Conservation (phyloP, 2,797 vertebrate genomes). For the Hippopotamyrus pictus region DNA sequence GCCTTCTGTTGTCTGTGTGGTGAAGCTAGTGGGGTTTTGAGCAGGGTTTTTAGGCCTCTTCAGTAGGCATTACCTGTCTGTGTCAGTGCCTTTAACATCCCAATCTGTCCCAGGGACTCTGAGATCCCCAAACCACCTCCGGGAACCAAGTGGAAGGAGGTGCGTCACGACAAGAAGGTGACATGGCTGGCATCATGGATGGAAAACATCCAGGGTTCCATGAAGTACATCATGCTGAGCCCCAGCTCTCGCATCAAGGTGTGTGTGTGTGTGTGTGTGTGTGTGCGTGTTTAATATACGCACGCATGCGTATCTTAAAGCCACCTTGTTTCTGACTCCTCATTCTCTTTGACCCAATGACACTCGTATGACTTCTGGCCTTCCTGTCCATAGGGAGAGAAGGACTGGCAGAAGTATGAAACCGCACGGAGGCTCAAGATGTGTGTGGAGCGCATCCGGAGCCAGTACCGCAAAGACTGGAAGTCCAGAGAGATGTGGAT, state of each 20-base stretch:
- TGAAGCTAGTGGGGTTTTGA: too few relatives aligned
- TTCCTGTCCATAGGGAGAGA: too few relatives aligned
- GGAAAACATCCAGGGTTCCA: slow-evolving; percentile 94
- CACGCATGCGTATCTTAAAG: too few relatives aligned
- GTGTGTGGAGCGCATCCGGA: slow-evolving; percentile 83
- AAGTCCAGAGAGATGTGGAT: slow-evolving; percentile 98
- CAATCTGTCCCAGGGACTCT: slow-evolving; percentile 69
- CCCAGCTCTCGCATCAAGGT: slow-evolving; percentile 98
- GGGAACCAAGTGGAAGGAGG: slow-evolving; percentile 93
- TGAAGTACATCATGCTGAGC: slow-evolving; percentile 53
- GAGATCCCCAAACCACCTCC: slow-evolving; percentile 80
- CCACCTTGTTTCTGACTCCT: too few relatives aligned
- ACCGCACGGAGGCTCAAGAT: slow-evolving; percentile 86
- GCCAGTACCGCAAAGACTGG: slow-evolving; percentile 91
- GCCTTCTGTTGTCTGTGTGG: neutral
- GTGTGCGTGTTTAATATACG: too few relatives aligned
- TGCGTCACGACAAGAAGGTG: slow-evolving; percentile 93
- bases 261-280: slow-evolving; percentile 14
- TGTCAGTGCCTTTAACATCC: neutral
- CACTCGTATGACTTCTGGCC: too few relatives aligned
- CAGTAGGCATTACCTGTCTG: neutral
- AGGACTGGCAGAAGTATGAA: too few relatives aligned
- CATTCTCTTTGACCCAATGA: too few relatives aligned
- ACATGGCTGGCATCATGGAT: slow-evolving; percentile 97
- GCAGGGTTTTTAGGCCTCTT: neutral